phyloP scores from a whole-genome alignment of 2,888 invertebrate genomes.

The Pandemis cinnamomeana region DNA sequence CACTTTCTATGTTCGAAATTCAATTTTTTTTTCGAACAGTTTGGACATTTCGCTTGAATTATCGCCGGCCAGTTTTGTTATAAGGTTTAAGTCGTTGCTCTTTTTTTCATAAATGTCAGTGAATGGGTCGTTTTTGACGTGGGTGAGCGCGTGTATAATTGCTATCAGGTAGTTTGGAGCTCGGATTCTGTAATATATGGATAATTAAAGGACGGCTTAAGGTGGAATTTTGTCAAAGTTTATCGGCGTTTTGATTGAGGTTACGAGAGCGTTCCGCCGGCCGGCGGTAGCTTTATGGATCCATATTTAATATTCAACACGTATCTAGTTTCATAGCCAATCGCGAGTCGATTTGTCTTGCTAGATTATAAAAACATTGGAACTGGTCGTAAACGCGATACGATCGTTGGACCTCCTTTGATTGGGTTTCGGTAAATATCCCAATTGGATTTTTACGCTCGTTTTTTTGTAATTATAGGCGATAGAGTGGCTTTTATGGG shows the following conservation, averaged over 20 bases:
- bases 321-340: conserved; percentile 62
- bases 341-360: conserved; percentile 76
- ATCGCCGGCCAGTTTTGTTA: conserved; percentile 82
- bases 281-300: conserved; percentile 78
- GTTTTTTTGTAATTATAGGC: conserved; percentile 41
- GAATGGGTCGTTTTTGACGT: conserved; percentile 77
- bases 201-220: conserved; percentile 83
- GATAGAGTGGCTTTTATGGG: conserved; percentile 36
- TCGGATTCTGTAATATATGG: conserved; percentile 81
- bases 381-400: conserved; percentile 65
- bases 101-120: conserved; percentile 76
- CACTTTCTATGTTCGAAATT: conserved; percentile 82
- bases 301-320: conserved; percentile 62
- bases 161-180: conserved; percentile 80
- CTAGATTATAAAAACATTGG: conserved; percentile 76
- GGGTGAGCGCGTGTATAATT: conserved; percentile 84
- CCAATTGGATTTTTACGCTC: conserved; percentile 41
- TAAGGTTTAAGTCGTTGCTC: conserved; percentile 77
- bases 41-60: conserved; percentile 85
- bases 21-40: conserved; percentile 70
- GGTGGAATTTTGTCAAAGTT: conserved; percentile 84
- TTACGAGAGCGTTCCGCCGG: conserved; percentile 68
- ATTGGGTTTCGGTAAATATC: conserved; percentile 61
- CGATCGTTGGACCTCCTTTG: conserved; percentile 70
- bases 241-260: conserved; percentile 83